Evolutionary conservation across 2,888 invertebrate species (phyloP), one percentile per base, ranked within the genome.

Genomic region (Eilema sororculum): DNA sequence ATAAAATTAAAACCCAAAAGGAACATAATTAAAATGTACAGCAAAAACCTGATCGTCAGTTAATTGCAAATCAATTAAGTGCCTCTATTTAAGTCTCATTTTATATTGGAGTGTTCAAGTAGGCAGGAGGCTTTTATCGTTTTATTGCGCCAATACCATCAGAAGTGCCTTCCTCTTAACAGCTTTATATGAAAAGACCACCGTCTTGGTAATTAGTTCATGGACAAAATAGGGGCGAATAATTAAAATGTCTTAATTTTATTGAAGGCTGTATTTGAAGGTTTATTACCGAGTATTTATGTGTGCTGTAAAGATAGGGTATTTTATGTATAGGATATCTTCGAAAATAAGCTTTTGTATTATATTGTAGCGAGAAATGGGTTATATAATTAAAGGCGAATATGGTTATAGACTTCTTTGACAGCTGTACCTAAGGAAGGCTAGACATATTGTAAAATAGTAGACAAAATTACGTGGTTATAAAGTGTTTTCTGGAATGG

Each of bases 241-340:
- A 91, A 93, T 95, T 93, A 94, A 95, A 95, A 94, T 92, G 95
- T 94, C 93, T 91, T 94, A 93, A 94, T 94, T 94, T 94, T 93
- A 95, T 94, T 93, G 86, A 80, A 74, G 84, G 87, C 85, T 86
- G 86, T 84, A 84, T 86, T 84, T 80, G 75, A 78, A 77, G 75
- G 81, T 89, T 93, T 94, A 94, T 93, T 88, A 82, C 78, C 75
- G 78, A 84, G 84, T 87, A 91, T 89, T 86, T 88, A 86, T 87
- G 79, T 76, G 84, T 72, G 88, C 83, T 84, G 87, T 93, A 92
- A 91, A 93, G 86, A 86, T 87, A 86, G 76, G 77, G 62, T 58
- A 41, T 68, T 66, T 65, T 70, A 28, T 46, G 33, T 67, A 67
- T 57, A 20, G 33, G n/a, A 25, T 63, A 56, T 64, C 59, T 71